These are phyloP conservation scores for Mactra quadrangularis DNA, from an alignment of 1,140 invertebrate genomes.

Conservation along the genomic window DNA sequence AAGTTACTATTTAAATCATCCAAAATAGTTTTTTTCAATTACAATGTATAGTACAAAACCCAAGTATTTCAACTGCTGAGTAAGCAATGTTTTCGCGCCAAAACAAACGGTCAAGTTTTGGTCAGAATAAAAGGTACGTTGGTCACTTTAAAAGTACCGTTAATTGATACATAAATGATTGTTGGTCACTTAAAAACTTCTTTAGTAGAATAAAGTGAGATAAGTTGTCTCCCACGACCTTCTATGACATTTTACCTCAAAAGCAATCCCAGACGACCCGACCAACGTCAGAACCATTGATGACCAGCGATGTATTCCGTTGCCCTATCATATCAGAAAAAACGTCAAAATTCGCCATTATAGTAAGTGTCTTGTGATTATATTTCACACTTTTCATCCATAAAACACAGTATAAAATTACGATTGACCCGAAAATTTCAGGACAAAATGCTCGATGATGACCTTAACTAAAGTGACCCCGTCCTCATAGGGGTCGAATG, in stretches of 20 bases:
- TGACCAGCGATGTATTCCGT: conserved; percentile 1
- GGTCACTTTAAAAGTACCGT: no score
- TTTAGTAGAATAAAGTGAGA: no score
- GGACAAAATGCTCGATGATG: conserved; percentile 10
- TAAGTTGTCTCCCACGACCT: conserved; percentile 19
- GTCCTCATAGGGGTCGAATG: conserved; percentile 24
- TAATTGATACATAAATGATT: no score
- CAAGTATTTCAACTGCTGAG: no score
- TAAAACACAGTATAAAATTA: conserved; percentile 42
- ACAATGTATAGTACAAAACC: no score
- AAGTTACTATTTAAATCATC: no score
- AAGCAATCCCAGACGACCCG: neutral
- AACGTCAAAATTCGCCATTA: neutral
- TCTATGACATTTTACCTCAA: conserved; percentile 33
- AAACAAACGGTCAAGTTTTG: no score
- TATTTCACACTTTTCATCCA: conserved; percentile 39
- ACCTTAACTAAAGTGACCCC: conserved; percentile 39
- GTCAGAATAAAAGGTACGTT: no score
- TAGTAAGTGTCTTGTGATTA: conserved; percentile 27
- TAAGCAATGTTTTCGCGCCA: no score
- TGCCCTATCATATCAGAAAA: neutral
- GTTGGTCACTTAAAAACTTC: no score
- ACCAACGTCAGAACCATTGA: neutral
- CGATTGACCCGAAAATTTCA: conserved; percentile 31
- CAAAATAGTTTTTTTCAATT: no score